Evolutionary conservation across 2,113 vertebrate genomes (phyloP).

Genomic region (Bagarius yarrelli): DNA sequence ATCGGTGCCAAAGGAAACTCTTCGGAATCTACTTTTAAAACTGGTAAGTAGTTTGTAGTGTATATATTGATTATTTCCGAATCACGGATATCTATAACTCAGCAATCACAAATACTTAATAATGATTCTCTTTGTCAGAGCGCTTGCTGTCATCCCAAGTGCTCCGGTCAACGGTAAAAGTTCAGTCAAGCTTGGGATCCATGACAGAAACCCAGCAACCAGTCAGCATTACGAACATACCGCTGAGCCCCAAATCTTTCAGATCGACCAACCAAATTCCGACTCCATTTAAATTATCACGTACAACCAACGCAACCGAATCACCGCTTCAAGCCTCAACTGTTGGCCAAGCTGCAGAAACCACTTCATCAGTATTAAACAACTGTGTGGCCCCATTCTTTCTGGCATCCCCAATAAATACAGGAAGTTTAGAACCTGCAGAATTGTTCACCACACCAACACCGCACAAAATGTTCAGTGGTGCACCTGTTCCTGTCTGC

Average conservation of each 20-base stretch:
- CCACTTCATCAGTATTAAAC: constrained; percentile 4
- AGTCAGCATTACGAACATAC: constrained; percentile 22
- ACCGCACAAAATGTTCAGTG: neutral
- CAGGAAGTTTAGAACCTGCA: neutral
- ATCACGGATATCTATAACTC: too few species aligned
- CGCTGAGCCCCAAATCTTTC: constrained; percentile 25
- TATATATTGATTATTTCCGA: neutral
- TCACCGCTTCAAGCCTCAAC: neutral
- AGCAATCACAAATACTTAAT: neutral
- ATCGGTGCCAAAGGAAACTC: neutral
- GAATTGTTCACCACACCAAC: neutral
- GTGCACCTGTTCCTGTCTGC: constrained; percentile 20
- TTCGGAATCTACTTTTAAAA: constrained; percentile 27
- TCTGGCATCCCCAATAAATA: neutral
- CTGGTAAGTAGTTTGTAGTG: constrained; percentile 11
- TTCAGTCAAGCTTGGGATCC: constrained; percentile 20
- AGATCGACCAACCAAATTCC: constrained; percentile 23
- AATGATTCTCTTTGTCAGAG: neutral
- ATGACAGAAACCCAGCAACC: constrained; percentile 24
- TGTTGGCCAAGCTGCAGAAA: neutral
- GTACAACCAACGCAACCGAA: neutral
- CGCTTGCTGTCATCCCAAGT: constrained; percentile 34
- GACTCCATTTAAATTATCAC: constrained; percentile 10
- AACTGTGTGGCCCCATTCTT: constrained; percentile 10
- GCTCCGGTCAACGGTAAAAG: neutral